Evolutionary conservation across 2,113 vertebrate species (phyloP).

Genomic region (Okapia johnstoni): DNA sequence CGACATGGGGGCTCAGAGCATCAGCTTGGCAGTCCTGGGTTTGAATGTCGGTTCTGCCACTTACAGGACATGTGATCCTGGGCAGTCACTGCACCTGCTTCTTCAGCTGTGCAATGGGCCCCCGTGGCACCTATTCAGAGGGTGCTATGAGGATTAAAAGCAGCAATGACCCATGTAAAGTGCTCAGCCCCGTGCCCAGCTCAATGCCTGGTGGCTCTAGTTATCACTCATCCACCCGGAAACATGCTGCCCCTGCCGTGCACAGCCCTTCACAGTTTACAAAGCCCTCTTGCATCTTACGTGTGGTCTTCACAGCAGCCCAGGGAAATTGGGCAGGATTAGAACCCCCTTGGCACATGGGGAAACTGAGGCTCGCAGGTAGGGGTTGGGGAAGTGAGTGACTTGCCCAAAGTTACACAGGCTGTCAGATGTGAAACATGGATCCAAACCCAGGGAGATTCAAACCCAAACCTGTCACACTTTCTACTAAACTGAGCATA

Average conservation of each 20-base stretch:
- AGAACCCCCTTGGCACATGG: neutral
- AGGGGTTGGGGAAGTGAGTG: neutral
- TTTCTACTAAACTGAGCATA: neutral
- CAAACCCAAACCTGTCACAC: neutral
- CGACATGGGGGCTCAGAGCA: too few species aligned
- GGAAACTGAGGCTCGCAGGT: neutral
- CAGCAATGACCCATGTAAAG: neutral
- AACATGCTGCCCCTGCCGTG: too few species aligned
- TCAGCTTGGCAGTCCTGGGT: too few species aligned
- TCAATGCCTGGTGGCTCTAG: accelerated
- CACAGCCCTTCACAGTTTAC: neutral
- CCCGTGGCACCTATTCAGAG: too few species aligned
- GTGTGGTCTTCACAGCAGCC: neutral
- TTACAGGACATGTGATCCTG: too few species aligned
- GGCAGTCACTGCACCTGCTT: too few species aligned
- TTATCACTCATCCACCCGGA: neutral
- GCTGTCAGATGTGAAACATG: neutral
- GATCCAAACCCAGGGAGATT: neutral
- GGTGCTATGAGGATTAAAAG: too few species aligned
- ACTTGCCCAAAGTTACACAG: neutral
- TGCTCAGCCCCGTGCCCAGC: neutral
- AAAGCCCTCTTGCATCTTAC: neutral
- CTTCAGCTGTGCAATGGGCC: too few species aligned
- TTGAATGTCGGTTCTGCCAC: too few species aligned
- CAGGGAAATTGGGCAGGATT: neutral